A percentile compares a stretch with the other conserved stretches of the same genome.
These are phyloP conservation scores for Phalanger gymnotis DNA, from an alignment of 2,797 vertebrate genomes.

Conservation along the genomic window DNA sequence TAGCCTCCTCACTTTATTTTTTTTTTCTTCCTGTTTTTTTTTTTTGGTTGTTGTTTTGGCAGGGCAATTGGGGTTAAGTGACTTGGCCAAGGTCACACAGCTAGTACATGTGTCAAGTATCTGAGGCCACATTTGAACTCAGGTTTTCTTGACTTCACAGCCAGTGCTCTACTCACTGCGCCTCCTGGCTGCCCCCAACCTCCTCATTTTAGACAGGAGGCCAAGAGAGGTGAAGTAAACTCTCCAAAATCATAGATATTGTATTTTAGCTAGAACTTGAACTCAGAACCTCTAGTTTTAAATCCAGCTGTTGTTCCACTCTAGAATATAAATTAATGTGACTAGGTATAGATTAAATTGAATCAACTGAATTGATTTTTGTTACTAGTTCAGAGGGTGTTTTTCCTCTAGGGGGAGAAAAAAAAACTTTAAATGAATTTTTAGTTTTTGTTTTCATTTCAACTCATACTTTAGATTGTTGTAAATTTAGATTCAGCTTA, in stretches of 20 bases:
- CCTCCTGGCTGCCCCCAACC: no score
- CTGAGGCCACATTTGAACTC: no score
- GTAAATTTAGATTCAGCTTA: no score
- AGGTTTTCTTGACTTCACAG: no score
- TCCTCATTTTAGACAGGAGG: not conserved
- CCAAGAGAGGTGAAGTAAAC: not conserved
- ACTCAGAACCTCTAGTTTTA: not conserved
- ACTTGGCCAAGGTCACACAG: no score
- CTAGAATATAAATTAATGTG: not conserved
- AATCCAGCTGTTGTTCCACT: not conserved
- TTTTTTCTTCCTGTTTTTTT: no score
- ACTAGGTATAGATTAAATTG: not conserved
- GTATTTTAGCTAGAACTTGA: not conserved
- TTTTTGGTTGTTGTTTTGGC: no score
- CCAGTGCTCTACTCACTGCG: no score
- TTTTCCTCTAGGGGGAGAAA: not conserved
- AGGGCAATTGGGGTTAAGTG: no score
- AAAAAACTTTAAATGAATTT: not conserved
- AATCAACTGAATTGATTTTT: not conserved
- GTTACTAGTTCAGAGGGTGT: not conserved
- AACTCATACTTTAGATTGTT: constrained; percentile 30
- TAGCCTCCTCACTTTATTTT: not conserved
- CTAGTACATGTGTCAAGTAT: no score
- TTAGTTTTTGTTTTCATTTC: constrained; percentile 1
- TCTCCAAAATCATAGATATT: not conserved